Base-by-base conservation (phyloP, 1,140 invertebrate species). In the Meloidogyne exigua region DNA sequence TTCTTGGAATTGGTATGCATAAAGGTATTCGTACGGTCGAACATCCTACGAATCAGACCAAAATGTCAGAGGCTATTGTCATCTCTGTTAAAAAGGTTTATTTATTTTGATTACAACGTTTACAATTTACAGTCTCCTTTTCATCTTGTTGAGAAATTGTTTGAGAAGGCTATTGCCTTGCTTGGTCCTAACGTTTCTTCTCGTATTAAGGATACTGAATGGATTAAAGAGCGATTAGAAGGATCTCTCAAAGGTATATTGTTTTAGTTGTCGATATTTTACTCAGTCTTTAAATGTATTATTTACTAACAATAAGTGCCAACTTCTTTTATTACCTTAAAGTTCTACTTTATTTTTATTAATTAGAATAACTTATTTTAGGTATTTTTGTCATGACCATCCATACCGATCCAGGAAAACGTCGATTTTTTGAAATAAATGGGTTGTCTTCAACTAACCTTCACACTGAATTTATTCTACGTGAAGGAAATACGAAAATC, bases 11-110 rank as follows among this genome's bases (percentile, higher is more conserved):
- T 67, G 77, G 77, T 7, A 42, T 70, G 18, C 44, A 72, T 7
- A 79, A 79, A 49, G 69, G 77, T 28, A 67, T 71, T 15, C 77
- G 78, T 23, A 26, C 28, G 1, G 42, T 79, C 57, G 77, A 79
- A 39, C 5, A 39, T 65, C 44, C 7, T 28, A 62, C 23, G 10
- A 32, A n/a, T 13, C 9, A 64, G 39, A 36, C 10, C 9, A 2
- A 23, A 68, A 65, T 57, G 68, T 49, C n/a, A 32, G 64, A 28
- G 12, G 67, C 26, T 15, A 26, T 23, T 32, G 42, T 65, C 21
- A 78, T 66, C 0, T 18, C 73, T 28, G 75, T 78, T 0, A 62
- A 81, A 21, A 49, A 72, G n/a, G 77, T 78, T 9, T 36, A 72
- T 23, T 63, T 57, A 15, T n/a, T n/a, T 57, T 32, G 2, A 32